Evolutionary conservation across 2,888 invertebrate species (phyloP).

Genomic region (Nemapogon koenigi): DNA sequence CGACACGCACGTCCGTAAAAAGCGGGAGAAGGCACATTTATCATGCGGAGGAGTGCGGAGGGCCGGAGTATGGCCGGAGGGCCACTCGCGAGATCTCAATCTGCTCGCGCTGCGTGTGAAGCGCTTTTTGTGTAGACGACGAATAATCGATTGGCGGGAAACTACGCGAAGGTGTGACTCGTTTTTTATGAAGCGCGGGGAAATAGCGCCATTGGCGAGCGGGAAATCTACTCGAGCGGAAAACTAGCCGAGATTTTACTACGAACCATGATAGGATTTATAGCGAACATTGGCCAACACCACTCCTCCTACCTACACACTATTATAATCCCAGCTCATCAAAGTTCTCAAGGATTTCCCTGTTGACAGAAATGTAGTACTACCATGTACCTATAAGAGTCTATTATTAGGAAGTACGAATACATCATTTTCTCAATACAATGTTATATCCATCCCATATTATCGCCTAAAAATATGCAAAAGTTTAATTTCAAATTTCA

Average conservation of each 20-base stretch:
- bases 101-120: slow-evolving; percentile 27
- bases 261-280: background rate
- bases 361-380: too few relatives aligned
- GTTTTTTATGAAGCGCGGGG: background rate
- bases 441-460: too few relatives aligned
- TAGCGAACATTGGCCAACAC: background rate
- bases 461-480: too few relatives aligned
- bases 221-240: too few relatives aligned
- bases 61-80: slow-evolving; percentile 10
- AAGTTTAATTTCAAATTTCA: too few relatives aligned
- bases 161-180: background rate
- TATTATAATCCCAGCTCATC: too few relatives aligned
- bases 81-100: slow-evolving; percentile 43
- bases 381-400: too few relatives aligned
- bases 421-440: too few relatives aligned
- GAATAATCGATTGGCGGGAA: slow-evolving; percentile 31
- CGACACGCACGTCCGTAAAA: slow-evolving; percentile 50
- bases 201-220: background rate
- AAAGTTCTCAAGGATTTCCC: too few relatives aligned
- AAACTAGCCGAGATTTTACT: too few relatives aligned
- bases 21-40: slow-evolving; percentile 47
- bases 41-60: slow-evolving; percentile 28
- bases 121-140: slow-evolving; percentile 34
- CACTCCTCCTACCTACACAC: background rate
- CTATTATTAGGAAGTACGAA: too few relatives aligned